A percentile compares a stretch with the other conserved stretches of the same genome.
These are phyloP conservation scores for Halyomorpha halys DNA, from an alignment of 1,140 invertebrate species.

Conservation along the genomic window DNA sequence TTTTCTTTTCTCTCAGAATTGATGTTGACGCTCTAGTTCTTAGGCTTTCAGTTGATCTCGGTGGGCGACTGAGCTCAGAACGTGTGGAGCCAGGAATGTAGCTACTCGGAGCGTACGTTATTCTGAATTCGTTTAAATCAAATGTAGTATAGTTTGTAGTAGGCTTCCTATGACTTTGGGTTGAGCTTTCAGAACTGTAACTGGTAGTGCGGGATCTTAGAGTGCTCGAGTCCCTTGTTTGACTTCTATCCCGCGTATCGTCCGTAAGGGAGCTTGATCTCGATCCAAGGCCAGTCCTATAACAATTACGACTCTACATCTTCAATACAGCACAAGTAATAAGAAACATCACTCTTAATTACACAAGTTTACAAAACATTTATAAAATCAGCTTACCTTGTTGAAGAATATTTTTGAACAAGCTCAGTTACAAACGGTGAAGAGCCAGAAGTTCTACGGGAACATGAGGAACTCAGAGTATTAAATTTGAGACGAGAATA, in stretches of 20 bases:
- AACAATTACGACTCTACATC: neutral
- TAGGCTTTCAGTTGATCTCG: conserved; percentile 10
- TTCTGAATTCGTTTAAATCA: conserved; percentile 19
- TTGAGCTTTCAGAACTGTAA: conserved; percentile 10
- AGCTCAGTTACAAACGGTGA: neutral
- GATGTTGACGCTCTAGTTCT: conserved; percentile 4
- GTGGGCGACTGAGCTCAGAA: conserved; percentile 15
- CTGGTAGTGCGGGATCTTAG: conserved; percentile 13
- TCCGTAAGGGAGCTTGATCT: conserved; percentile 23
- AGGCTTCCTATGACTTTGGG: conserved; percentile 6
- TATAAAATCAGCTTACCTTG: neutral
- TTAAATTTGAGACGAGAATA: conserved; percentile 20
- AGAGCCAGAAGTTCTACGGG: conserved; percentile 16
- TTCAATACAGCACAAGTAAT: neutral
- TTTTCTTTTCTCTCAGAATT: conserved; percentile 13
- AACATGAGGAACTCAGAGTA: conserved; percentile 3
- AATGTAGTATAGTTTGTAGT: conserved; percentile 14
- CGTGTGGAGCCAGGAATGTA: conserved; percentile 14
- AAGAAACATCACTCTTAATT: neutral
- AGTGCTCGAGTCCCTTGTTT: conserved; percentile 18
- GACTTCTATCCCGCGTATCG: conserved; percentile 21
- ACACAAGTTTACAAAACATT: neutral
- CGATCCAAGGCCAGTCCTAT: conserved; percentile 9
- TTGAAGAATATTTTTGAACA: conserved; percentile 11
- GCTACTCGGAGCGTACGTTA: conserved; percentile 19